phyloP scores from a whole-genome alignment of 1,140 invertebrate species.

The Calephelis nemesis region DNA sequence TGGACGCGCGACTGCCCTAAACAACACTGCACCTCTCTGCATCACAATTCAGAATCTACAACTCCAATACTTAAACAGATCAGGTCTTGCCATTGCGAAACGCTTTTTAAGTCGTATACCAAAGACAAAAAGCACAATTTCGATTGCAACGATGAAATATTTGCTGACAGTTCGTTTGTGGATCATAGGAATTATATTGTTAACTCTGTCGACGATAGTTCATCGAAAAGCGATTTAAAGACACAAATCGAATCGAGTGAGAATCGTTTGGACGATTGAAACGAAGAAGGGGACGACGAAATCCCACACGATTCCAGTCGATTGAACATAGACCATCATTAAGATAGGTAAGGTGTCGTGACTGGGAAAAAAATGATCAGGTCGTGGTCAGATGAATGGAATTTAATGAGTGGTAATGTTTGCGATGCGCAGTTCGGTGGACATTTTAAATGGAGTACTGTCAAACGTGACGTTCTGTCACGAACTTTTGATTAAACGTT shows the following conservation, averaged over 20 bases:
- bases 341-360: conserved; percentile 55
- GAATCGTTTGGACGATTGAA: conserved; percentile 33
- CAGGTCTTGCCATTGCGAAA: conserved; percentile 9
- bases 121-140: conserved; percentile 19
- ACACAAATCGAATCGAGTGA: conserved; percentile 28
- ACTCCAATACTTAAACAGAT: conserved; percentile 13
- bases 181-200: conserved; percentile 47
- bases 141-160: conserved; percentile 24
- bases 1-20: conserved; percentile 57
- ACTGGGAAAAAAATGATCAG: conserved; percentile 50
- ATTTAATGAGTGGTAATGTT: conserved; percentile 65
- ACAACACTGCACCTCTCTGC: conserved; percentile 46
- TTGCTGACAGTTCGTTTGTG: conserved; percentile 29
- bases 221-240: conserved; percentile 29
- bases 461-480: conserved; percentile 35
- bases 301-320: conserved; percentile 57
- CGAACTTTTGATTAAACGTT: conserved; percentile 36
- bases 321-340: conserved; percentile 66
- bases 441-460: conserved; percentile 32
- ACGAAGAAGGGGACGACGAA: conserved; percentile 39
- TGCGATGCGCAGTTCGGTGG: conserved; percentile 35
- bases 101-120: conserved; percentile 28
- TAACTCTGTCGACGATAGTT: conserved; percentile 34
- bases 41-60: conserved; percentile 41
- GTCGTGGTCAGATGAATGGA: conserved; percentile 62